Percentiles rank a stretch among this genome's conserved stretches.
Evolutionary conservation across 92 coral and sea anemone species (phyloP).

Genomic region (Paragorgia papillata): DNA sequence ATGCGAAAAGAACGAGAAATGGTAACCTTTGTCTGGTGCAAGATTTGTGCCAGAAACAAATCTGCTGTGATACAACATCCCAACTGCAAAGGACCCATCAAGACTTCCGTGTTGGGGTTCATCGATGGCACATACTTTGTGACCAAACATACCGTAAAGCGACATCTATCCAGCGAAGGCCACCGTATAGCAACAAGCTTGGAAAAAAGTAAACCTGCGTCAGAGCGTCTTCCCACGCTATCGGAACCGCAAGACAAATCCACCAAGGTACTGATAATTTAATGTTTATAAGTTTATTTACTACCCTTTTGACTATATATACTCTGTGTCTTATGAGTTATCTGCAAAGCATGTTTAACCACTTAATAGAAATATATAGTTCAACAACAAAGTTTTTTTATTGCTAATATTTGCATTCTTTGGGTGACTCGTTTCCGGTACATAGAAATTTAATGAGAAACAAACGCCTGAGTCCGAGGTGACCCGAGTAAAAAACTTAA

Average conservation of each 20-base stretch:
- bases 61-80: too few species aligned
- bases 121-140: conserved; percentile 22
- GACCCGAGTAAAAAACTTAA: neutral
- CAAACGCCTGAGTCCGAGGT: too few species aligned
- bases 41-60: too few species aligned
- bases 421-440: too few species aligned
- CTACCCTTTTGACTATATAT: neutral
- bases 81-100: too few species aligned
- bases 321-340: too few species aligned
- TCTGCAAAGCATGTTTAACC: too few species aligned
- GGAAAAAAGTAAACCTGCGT: neutral
- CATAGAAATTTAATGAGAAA: too few species aligned
- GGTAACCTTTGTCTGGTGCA: conserved; percentile 8
- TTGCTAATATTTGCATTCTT: too few species aligned
- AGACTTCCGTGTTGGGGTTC: neutral
- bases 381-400: too few species aligned
- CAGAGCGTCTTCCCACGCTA: conserved; percentile 8
- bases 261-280: neutral
- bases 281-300: neutral
- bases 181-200: conserved; percentile 11
- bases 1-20: conserved; percentile 15
- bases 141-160: conserved; percentile 16
- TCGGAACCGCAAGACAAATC: conserved; percentile 3
- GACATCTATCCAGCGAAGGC: conserved; percentile 31
- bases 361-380: too few species aligned